Evolutionary conservation across 92 coral and sea anemone species (phyloP), one percentile per base, ranked within the genome.

Genomic region (Metridium senile): DNA sequence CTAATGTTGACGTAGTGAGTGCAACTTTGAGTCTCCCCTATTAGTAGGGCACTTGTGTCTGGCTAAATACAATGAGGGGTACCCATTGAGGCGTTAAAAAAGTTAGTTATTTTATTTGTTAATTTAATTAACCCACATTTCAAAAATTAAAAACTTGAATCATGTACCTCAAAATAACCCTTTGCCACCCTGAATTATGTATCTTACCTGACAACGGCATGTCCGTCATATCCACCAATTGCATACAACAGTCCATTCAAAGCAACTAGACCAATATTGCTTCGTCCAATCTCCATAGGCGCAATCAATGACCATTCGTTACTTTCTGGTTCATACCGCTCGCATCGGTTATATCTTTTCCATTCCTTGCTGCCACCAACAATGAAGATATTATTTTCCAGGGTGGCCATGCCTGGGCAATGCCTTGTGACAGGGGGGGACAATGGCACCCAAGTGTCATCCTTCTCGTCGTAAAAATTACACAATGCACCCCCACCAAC

Each of bases 301-400:
- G 81, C 77, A 75, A 80, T 80, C 25, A 87, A 75, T 63, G 76
- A 76, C 99, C 99, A 96, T 43, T 87, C 77, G 53, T 96, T 85
- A 20, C 35, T 23, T 71, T 85, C 97, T 22, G 99, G 96, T 70
- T 89, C 89, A 73, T 89, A 96, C 30, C 90, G 77, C 51, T 92
- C 97, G 63, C 95, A 93, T 39, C 86, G 79, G 67, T 81, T 88
- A 83, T 86, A 82, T 22, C 99, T 74, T 25, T 89, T 87, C 99
- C 99, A 96, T 62, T 92, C 87, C 63, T 89, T 91, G 70, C 99
- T 96, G 0, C 99, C 99, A 25, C 99, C 99, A 74, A 92, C 97
- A 29, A 96, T 84, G 47, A 84, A 96, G 26, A 92, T 86, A 53
- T 77, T 67, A 58, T 93, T 87, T 27, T 89, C 90, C 29, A 96